Evolutionary conservation across 2,113 vertebrate species (phyloP), one percentile per base, ranked within the genome.

Genomic region (Hippocampus barbouri): DNA sequence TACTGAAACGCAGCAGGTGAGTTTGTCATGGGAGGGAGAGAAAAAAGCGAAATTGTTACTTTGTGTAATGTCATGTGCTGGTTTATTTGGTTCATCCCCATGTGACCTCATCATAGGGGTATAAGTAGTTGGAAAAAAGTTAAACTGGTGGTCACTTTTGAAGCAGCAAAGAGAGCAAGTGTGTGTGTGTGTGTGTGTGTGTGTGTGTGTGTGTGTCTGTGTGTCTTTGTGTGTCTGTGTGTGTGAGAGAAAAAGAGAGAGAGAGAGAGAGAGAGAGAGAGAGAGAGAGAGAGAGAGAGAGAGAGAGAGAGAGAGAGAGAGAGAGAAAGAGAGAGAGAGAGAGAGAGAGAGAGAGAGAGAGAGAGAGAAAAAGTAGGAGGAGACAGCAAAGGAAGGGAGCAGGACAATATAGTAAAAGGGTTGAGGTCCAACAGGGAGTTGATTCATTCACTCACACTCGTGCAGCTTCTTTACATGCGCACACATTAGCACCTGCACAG

Each of bases 61-160:
- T 75, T 61, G 27, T 59, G 67, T 56, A 5, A 40, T 76, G 77
- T 85, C 62, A 10, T 51, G 2, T 27, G 14, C 16, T 12, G 21
- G 11, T 34, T 54, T 38, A 5, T 4, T 68, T 12, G 20, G 27
- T n/a, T 25, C 8, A 16, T 15, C 1, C 45, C 6, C 8, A 16
- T 43, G 79, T 92, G 90, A 92, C 91, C 90, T 92, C 88, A 92
- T 80, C 70, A 62, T 85, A 80, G 78, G 80, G 85, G 85, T 88
- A 87, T 87, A 87, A 89, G 83, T 87, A 56, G 89, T 80, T 79
- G 85, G 86, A 80, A 89, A 38, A 88, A 88, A 90, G 80, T 88
- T 91, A 83, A 89, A 86, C 86, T 78, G 76, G 2, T 23, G 8
- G 8, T 56, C 21, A 11, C 21, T 90, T 38, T 86, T 91, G 89